Conservation (phyloP, 2,113 vertebrate species). For the Vidua chalybeata region DNA sequence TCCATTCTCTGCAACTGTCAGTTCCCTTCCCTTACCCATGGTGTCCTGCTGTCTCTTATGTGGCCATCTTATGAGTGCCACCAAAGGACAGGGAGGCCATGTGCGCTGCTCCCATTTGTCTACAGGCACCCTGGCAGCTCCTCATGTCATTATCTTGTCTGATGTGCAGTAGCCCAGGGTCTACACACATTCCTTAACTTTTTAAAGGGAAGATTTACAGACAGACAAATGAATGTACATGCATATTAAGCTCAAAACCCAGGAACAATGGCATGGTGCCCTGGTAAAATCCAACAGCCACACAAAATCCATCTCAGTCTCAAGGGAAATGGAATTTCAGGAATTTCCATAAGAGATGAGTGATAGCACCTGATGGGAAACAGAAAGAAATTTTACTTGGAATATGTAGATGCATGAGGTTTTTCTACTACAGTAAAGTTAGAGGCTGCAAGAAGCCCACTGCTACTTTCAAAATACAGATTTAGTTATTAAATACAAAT, state of each 20-base stretch:
- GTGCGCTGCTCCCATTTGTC: neutral
- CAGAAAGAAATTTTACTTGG: neutral
- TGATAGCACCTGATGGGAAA: neutral
- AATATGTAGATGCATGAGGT: neutral
- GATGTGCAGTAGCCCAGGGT: neutral
- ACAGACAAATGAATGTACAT: neutral
- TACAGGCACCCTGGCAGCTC: neutral
- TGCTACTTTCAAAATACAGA: neutral
- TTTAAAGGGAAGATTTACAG: neutral
- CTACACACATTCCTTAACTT: neutral
- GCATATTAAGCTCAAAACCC: neutral
- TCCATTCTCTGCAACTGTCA: neutral
- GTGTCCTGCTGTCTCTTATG: neutral
- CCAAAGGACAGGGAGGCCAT: neutral
- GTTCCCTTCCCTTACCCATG: neutral
- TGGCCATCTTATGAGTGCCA: neutral
- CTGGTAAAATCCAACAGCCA: neutral
- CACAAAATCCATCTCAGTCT: neutral
- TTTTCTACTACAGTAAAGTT: neutral
- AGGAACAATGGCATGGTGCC: neutral
- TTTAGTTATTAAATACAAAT: neutral
- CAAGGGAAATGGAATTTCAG: neutral
- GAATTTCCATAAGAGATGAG: neutral
- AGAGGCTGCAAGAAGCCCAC: neutral
- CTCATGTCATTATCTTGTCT: neutral